A percentile compares a stretch with the other conserved stretches of the same genome.
phyloP scores from a whole-genome alignment of 2,888 invertebrate genomes.

The Nemotelus nigrinus region DNA sequence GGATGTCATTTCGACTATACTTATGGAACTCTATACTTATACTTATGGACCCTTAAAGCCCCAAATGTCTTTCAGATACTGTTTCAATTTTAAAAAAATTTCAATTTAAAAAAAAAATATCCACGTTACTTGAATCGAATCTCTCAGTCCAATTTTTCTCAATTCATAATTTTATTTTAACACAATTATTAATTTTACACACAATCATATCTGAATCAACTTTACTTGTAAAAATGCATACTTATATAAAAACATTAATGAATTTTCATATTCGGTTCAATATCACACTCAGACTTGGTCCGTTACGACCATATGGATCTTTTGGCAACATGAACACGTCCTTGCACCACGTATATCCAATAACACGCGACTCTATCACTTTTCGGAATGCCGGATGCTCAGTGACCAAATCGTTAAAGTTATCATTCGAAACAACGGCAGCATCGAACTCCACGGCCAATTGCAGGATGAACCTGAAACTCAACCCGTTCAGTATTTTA shows the following conservation, averaged over 20 bases:
- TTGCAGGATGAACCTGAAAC: conserved; percentile 76
- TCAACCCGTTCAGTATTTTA: background rate
- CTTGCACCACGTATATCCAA: conserved; percentile 83
- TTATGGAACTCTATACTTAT: too few species aligned
- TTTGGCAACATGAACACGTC: conserved; percentile 83
- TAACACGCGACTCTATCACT: conserved; percentile 74
- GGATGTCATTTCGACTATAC: too few species aligned
- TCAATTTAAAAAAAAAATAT: too few species aligned
- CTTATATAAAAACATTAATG: background rate
- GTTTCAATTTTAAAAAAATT: too few species aligned
- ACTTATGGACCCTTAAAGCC: too few species aligned
- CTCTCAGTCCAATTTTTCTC: too few species aligned
- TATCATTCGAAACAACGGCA: conserved; percentile 79
- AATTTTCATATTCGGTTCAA: conserved; percentile 62
- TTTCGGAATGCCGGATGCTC: conserved; percentile 74
- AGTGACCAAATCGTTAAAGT: conserved; percentile 74
- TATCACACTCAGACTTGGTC: conserved; percentile 76
- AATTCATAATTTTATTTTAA: too few species aligned
- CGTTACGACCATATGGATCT: conserved; percentile 80
- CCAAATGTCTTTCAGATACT: too few species aligned
- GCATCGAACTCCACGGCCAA: conserved; percentile 77
- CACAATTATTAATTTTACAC: too few species aligned
- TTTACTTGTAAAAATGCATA: too few species aligned
- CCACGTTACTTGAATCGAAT: too few species aligned
- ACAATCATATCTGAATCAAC: too few species aligned